Evolutionary conservation across 1,140 invertebrate species (phyloP).

Genomic region (Oreohelix idahoensis): DNA sequence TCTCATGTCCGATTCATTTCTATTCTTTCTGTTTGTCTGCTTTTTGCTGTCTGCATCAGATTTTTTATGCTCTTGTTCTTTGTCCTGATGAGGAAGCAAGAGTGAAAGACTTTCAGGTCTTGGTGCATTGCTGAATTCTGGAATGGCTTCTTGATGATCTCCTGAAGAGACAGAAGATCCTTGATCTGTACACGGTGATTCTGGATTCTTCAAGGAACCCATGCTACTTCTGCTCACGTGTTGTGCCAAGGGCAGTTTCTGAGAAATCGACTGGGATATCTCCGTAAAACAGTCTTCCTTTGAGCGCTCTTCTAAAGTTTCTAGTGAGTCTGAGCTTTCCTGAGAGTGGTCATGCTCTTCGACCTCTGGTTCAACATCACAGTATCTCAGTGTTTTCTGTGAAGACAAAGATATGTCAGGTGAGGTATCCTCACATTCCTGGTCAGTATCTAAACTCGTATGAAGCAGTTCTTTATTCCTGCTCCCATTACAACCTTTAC

Average conservation of each 20-base stretch:
- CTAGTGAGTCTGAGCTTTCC: slow-evolving; percentile 1
- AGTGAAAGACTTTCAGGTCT: slow-evolving; percentile 61
- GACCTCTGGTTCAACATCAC: slow-evolving; percentile 27
- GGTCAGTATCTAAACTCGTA: neutral
- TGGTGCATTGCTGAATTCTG: slow-evolving; percentile 14
- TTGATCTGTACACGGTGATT: too few species aligned
- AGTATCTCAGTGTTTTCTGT: slow-evolving; percentile 27
- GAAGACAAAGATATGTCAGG: slow-evolving; percentile 32
- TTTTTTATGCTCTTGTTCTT: slow-evolving; percentile 49
- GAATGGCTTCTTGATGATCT: slow-evolving; percentile 18
- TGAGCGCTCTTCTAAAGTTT: neutral
- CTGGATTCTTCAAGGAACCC: neutral
- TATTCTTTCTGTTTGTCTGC: neutral
- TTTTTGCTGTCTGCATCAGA: slow-evolving; percentile 41
- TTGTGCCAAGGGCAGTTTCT: neutral
- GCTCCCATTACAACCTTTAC: neutral
- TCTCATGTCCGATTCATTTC: neutral
- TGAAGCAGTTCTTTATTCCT: neutral
- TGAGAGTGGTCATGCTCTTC: neutral
- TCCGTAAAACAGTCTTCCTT: neutral
- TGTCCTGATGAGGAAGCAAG: slow-evolving; percentile 50
- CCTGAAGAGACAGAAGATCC: neutral
- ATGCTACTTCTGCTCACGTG: neutral
- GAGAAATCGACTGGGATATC: neutral
- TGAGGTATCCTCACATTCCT: neutral